Conservation (phyloP, 1,140 invertebrate species). For the Cephus cinctus region DNA sequence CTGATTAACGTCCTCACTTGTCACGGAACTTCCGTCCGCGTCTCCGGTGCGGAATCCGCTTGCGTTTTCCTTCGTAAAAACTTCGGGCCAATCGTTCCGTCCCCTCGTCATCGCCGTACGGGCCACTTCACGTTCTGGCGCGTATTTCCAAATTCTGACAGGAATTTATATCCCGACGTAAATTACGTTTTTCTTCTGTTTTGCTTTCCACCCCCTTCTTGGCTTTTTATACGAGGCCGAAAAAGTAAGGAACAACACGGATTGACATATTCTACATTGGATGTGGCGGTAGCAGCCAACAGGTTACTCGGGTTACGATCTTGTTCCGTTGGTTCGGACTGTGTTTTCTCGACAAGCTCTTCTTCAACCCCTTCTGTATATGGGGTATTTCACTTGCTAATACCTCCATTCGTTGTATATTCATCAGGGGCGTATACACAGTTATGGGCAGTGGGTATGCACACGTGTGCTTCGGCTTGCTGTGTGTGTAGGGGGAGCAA, state of each 20-base stretch:
- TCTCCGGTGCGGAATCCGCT: neutral
- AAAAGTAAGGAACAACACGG: too few species aligned
- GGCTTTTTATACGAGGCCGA: too few species aligned
- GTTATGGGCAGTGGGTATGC: too few species aligned
- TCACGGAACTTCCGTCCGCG: neutral
- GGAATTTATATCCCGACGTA: too few species aligned
- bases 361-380: conserved; percentile 11
- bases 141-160: too few species aligned
- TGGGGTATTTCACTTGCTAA: conserved; percentile 40
- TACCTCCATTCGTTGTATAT: conserved; percentile 41
- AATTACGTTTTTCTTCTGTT: too few species aligned
- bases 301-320: too few species aligned
- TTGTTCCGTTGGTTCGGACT: conserved; percentile 15
- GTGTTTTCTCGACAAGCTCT: conserved; percentile 24
- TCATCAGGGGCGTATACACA: conserved; percentile 26
- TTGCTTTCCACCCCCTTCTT: too few species aligned
- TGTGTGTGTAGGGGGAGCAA: too few species aligned
- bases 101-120: neutral
- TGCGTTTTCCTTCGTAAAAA: neutral
- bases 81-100: neutral
- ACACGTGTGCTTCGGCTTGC: too few species aligned
- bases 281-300: too few species aligned
- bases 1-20: neutral
- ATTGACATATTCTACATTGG: too few species aligned
- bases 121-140: neutral